phyloP scores from a whole-genome alignment of 92 coral and sea anemone genomes.

The Heliopora coerulea region DNA sequence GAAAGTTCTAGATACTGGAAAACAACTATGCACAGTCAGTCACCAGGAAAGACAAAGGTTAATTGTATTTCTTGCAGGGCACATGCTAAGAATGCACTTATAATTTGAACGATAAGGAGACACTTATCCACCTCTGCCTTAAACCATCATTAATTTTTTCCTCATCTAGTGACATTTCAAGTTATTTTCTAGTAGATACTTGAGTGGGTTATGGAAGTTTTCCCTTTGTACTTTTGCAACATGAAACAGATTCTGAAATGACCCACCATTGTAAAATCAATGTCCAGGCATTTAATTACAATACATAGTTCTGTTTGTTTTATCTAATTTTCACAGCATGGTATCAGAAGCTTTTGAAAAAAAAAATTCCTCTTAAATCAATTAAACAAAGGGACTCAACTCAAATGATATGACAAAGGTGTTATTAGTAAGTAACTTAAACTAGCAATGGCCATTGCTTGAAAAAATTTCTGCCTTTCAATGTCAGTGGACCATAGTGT shows the following conservation, averaged over 20 bases:
- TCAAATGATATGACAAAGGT: not conserved
- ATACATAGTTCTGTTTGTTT: not conserved
- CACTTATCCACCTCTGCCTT: not conserved
- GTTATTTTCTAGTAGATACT: not conserved
- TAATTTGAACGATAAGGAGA: too few relatives aligned
- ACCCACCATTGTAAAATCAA: constrained; percentile 9
- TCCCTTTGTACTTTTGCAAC: not conserved
- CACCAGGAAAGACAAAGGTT: not conserved
- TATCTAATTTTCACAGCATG: constrained; percentile 30
- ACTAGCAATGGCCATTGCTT: not conserved
- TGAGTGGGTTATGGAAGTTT: too few relatives aligned
- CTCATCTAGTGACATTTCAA: not conserved
- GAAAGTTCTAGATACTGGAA: constrained; percentile 10
- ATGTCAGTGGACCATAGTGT: not conserved
- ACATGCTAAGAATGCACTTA: constrained; percentile 7
- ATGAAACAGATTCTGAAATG: constrained; percentile 3
- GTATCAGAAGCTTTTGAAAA: not conserved
- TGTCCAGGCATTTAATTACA: constrained; percentile 21
- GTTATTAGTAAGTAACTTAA: not conserved
- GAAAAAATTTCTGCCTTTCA: not conserved
- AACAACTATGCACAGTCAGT: not conserved
- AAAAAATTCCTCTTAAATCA: not conserved
- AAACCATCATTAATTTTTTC: not conserved
- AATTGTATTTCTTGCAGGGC: not conserved
- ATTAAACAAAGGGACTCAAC: not conserved